A percentile compares a stretch with the other conserved stretches of the same genome.
These are phyloP conservation scores for Cataglyphis rosenhaueri DNA, from an alignment of 2,888 invertebrate genomes.

Conservation along the genomic window DNA sequence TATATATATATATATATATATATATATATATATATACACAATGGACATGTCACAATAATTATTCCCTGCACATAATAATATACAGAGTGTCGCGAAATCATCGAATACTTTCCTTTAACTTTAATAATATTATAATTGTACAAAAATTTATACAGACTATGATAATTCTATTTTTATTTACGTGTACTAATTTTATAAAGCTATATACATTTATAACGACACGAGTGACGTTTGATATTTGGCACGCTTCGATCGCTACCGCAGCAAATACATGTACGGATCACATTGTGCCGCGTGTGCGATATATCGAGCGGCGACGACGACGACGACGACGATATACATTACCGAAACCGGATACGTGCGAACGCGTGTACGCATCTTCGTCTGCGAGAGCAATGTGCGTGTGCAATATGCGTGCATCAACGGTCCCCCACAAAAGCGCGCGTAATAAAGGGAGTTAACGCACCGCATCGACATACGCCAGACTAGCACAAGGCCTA, in stretches of 20 bases:
- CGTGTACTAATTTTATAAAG: neutral
- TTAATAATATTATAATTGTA: neutral
- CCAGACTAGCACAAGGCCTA: neutral
- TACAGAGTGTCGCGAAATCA: neutral
- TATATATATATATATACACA: constrained; percentile 40
- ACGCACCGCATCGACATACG: constrained; percentile 6
- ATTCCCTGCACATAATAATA: neutral
- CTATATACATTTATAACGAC: constrained; percentile 14
- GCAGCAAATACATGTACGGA: constrained; percentile 9
- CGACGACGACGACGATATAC: constrained; percentile 55
- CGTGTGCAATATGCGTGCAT: neutral
- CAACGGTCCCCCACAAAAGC: constrained; percentile 11
- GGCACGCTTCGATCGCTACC: constrained; percentile 9
- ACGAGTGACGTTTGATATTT: constrained; percentile 10
- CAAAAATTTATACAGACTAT: neutral
- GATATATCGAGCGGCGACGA: constrained; percentile 58
- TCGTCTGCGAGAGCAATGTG: constrained; percentile 44
- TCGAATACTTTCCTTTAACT: neutral
- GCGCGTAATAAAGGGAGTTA: constrained; percentile 36
- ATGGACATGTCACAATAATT: neutral
- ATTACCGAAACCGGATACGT: constrained; percentile 71
- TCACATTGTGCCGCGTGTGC: constrained; percentile 43
- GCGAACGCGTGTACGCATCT: constrained; percentile 66
- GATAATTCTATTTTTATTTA: neutral
- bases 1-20: too few species aligned